Percentiles rank a stretch among this genome's conserved stretches.
phyloP scores from a whole-genome alignment of 2,888 invertebrate species.

The Phymatocera aterrima region DNA sequence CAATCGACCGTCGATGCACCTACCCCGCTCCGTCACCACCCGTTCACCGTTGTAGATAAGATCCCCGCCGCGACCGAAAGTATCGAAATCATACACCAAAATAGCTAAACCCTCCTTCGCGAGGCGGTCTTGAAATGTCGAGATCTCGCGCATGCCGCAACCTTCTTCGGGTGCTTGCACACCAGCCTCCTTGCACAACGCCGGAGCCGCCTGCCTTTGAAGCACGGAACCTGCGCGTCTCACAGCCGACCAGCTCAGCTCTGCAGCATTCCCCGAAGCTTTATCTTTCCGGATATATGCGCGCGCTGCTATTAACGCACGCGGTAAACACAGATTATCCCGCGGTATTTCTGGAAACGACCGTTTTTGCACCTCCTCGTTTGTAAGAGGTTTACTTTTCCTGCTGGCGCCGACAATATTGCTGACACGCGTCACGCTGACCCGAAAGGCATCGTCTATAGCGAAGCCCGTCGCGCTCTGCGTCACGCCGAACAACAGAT shows the following conservation, averaged over 20 bases:
- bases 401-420: too few relatives aligned
- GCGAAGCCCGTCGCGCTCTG: background rate
- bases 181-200: background rate
- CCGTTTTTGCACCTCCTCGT: too few relatives aligned
- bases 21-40: background rate
- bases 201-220: background rate
- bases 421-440: too few relatives aligned
- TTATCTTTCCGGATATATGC: background rate
- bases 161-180: background rate
- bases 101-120: background rate
- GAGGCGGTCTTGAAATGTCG: slow-evolving; percentile 39
- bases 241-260: too few relatives aligned
- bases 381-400: too few relatives aligned
- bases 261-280: too few relatives aligned
- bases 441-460: background rate
- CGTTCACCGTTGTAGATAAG: slow-evolving; percentile 28
- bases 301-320: background rate
- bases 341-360: too few relatives aligned
- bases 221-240: background rate
- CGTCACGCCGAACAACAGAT: background rate
- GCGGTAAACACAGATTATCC: background rate
- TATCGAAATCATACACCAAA: slow-evolving; percentile 14
- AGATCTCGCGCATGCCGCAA: too few relatives aligned
- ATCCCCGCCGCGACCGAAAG: background rate
- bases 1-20: background rate